Evolutionary conservation across 2,113 vertebrate genomes (phyloP).

Genomic region (Alethe castanea): DNA sequence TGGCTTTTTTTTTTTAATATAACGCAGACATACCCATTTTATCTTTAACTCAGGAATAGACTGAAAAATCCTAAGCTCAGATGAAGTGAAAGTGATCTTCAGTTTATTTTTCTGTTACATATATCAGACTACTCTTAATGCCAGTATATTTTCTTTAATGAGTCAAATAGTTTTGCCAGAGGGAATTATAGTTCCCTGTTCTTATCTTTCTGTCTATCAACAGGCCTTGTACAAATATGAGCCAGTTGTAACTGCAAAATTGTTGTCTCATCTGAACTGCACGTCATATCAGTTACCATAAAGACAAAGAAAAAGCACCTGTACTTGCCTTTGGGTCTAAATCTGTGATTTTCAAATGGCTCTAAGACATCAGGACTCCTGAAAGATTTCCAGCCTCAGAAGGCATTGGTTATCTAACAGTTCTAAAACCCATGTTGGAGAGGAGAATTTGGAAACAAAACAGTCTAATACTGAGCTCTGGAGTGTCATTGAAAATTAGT

Average conservation of each 20-base stretch:
- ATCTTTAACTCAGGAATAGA: conserved; percentile 10
- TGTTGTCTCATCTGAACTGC: conserved; percentile 10
- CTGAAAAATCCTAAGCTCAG: not conserved
- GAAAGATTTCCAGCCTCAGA: not conserved
- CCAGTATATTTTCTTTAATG: not conserved
- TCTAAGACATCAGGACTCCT: not conserved
- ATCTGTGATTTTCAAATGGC: not conserved
- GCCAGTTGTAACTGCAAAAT: not conserved
- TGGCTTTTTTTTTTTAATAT: not conserved
- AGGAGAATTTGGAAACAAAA: not conserved
- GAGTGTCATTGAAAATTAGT: not conserved
- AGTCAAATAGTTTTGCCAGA: conserved; percentile 40
- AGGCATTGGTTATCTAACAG: not conserved
- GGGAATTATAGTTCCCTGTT: not conserved
- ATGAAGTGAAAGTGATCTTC: not conserved
- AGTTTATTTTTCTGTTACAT: conserved; percentile 42
- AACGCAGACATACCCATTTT: not conserved
- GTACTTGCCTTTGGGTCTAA: not conserved
- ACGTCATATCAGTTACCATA: not conserved
- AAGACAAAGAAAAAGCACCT: not conserved
- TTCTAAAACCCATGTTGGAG: not conserved
- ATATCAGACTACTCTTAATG: not conserved
- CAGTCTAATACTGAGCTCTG: not conserved
- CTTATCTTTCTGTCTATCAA: not conserved
- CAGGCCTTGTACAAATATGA: not conserved